Evolutionary conservation across 2,113 vertebrate genomes (phyloP).

Genomic region (Osmerus eperlanus): DNA sequence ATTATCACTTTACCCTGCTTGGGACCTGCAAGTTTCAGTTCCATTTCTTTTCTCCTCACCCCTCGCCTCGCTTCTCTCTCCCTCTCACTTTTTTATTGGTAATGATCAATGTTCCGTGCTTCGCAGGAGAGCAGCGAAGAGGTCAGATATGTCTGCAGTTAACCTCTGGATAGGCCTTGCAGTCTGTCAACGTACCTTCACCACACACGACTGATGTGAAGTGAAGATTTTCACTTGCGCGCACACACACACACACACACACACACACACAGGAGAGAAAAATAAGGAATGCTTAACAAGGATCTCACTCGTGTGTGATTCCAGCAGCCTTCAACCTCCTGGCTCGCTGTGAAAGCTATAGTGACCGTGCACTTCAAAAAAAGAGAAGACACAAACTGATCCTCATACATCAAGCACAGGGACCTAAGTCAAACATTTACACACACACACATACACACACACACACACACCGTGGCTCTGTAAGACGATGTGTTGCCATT

Average conservation of each 20-base stretch:
- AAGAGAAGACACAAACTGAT: not conserved
- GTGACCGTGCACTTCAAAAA: too few species aligned
- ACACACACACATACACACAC: not conserved
- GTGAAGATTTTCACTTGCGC: not conserved
- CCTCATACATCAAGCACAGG: slow-evolving; percentile 15
- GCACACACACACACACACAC: slow-evolving; percentile 4
- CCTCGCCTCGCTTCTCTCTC: not conserved
- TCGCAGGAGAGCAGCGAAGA: slow-evolving; percentile 24
- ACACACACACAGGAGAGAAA: not conserved
- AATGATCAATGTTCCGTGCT: slow-evolving; percentile 23
- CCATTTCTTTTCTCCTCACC: slow-evolving; percentile 26
- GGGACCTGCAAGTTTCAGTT: slow-evolving; percentile 9
- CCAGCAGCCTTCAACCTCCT: not conserved
- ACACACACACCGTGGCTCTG: slow-evolving; percentile 8
- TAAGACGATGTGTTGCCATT: not conserved
- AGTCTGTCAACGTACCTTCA: slow-evolving; percentile 20
- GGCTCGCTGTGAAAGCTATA: slow-evolving; percentile 1
- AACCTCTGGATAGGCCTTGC: slow-evolving; percentile 32
- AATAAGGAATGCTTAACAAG: not conserved
- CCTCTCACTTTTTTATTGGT: not conserved
- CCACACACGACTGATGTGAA: not conserved
- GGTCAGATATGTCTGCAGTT: slow-evolving; percentile 34
- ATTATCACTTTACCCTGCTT: slow-evolving; percentile 14
- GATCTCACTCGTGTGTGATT: not conserved
- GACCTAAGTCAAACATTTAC: too few species aligned